Percentiles rank a stretch among this genome's conserved stretches.
These are phyloP conservation scores for Dinomys branickii DNA, from an alignment of 2,113 vertebrate species.

Conservation along the genomic window DNA sequence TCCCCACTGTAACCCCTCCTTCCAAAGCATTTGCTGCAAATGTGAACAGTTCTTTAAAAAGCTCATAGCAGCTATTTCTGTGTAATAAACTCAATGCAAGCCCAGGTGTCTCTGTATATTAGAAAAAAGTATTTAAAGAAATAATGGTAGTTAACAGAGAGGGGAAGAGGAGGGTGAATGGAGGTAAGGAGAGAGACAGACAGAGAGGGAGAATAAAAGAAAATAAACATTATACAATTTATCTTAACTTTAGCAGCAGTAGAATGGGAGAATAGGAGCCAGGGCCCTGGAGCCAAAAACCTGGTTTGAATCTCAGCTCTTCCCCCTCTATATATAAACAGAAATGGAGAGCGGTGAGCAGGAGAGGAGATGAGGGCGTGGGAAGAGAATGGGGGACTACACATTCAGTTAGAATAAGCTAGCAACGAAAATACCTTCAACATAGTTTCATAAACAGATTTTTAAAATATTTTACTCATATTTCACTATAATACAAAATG, in stretches of 20 bases:
- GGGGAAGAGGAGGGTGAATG: too few species aligned
- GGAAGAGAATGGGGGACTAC: neutral
- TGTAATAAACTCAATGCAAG: neutral
- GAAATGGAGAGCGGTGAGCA: neutral
- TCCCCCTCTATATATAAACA: neutral
- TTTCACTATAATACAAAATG: neutral
- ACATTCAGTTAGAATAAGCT: neutral
- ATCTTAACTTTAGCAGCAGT: neutral
- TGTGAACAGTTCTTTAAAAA: neutral
- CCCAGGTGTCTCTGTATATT: neutral
- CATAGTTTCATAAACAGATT: neutral
- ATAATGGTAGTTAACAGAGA: neutral
- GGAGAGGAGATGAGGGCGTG: neutral
- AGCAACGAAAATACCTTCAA: neutral
- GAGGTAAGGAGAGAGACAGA: neutral
- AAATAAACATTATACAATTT: neutral
- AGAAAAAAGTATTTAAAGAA: slow-evolving; percentile 6
- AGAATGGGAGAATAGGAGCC: neutral
- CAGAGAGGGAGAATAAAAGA: neutral
- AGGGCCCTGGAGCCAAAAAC: neutral
- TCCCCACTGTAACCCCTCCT: neutral
- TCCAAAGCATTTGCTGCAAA: neutral
- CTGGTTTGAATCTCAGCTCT: neutral
- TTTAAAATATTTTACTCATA: neutral
- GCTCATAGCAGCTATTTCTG: neutral